Percentiles rank a stretch among this genome's conserved stretches.
phyloP scores from a whole-genome alignment of 1,140 invertebrate species.

The Aphis gossypii region DNA sequence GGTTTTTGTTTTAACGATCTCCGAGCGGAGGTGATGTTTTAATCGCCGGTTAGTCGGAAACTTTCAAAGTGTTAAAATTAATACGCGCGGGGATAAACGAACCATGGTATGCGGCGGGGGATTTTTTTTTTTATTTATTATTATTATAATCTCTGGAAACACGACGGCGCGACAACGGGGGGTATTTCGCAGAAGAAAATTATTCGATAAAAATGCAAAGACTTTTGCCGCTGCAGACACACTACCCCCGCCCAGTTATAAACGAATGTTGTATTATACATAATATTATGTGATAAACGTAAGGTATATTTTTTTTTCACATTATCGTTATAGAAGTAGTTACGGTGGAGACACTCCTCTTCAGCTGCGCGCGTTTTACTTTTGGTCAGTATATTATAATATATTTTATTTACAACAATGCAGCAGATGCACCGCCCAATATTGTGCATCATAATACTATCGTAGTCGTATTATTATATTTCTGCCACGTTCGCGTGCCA shows the following conservation, averaged over 20 bases:
- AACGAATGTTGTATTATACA: too few species aligned
- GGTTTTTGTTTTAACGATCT: slow-evolving; percentile 30
- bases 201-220: background rate
- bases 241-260: too few species aligned
- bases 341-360: background rate
- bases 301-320: too few species aligned
- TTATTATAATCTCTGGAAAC: background rate
- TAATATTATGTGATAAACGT: too few species aligned
- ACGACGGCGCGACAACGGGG: background rate
- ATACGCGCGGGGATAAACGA: background rate
- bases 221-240: too few species aligned
- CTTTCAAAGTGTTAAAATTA: slow-evolving; percentile 23
- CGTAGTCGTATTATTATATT: background rate
- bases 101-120: background rate
- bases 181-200: background rate
- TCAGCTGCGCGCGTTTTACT: background rate
- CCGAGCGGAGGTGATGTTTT: slow-evolving; percentile 24
- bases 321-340: background rate
- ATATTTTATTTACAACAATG: background rate
- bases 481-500: background rate
- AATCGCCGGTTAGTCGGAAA: slow-evolving; percentile 4
- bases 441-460: background rate
- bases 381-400: background rate
- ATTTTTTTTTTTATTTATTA: background rate
- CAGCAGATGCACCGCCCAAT: background rate